phyloP scores from a whole-genome alignment of 2,888 invertebrate species.

The Galeruca laticollis region DNA sequence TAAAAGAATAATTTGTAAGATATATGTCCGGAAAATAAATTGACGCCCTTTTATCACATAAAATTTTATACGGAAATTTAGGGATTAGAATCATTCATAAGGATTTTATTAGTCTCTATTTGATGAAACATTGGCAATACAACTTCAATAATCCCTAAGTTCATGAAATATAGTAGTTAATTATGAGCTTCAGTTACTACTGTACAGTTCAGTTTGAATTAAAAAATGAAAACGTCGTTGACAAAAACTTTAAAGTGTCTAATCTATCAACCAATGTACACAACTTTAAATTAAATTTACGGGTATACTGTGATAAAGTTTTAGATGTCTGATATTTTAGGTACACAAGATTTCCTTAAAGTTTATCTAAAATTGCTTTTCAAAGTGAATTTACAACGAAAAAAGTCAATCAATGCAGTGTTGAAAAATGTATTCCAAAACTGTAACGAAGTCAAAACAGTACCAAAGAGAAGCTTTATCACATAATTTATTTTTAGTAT shows the following conservation, averaged over 20 bases:
- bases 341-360: background rate
- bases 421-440: background rate
- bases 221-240: background rate
- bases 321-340: background rate
- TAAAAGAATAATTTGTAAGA: no score
- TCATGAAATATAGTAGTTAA: no score
- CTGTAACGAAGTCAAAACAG: background rate
- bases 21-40: no score
- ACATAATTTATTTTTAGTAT: background rate
- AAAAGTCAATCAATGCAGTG: background rate
- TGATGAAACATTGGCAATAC: no score
- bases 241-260: conserved; percentile 1
- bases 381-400: background rate
- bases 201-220: background rate
- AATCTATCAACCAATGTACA: conserved; percentile 4
- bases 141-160: no score
- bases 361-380: conserved; percentile 5
- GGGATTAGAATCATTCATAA: no score
- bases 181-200: no score
- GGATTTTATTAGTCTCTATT: no score
- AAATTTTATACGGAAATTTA: no score
- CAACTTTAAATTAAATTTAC: conserved; percentile 6
- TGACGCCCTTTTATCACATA: no score
- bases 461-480: background rate
- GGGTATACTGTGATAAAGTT: background rate